Percentiles rank a stretch among this genome's conserved stretches.
These are phyloP conservation scores for Delphinus delphis DNA, from an alignment of 2,113 vertebrate genomes.

Conservation along the genomic window DNA sequence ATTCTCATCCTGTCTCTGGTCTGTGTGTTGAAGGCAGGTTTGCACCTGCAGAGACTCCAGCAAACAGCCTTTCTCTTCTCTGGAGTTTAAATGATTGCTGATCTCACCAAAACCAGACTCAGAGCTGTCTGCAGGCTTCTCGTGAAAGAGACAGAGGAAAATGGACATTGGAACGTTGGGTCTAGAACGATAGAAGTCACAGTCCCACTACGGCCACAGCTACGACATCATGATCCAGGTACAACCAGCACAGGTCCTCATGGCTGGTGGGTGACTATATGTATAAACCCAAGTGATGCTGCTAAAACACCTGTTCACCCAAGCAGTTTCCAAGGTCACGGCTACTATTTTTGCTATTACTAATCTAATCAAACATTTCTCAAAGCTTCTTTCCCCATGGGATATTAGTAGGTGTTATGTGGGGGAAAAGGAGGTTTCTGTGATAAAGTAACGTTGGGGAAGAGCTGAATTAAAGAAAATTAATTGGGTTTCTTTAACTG, in stretches of 20 bases:
- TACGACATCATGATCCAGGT: neutral
- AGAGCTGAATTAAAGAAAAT: neutral
- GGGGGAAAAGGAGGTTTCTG: neutral
- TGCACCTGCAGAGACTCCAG: neutral
- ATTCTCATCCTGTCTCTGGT: neutral
- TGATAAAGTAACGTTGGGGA: neutral
- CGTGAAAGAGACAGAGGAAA: neutral
- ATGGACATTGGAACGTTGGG: neutral
- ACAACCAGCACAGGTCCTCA: neutral
- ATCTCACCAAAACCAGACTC: neutral
- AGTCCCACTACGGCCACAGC: neutral
- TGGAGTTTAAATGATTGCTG: neutral
- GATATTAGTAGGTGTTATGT: neutral
- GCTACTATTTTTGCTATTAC: neutral
- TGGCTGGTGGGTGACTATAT: neutral
- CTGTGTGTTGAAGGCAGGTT: neutral
- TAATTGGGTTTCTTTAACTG: neutral
- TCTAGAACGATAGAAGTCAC: neutral
- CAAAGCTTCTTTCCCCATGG: neutral
- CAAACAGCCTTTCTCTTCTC: neutral
- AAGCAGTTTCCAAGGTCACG: neutral
- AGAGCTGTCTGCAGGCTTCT: neutral
- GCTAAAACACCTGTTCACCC: neutral
- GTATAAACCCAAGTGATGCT: neutral
- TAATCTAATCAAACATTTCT: neutral